A percentile compares a stretch with the other conserved stretches of the same genome.
Evolutionary conservation across 1,140 invertebrate genomes (phyloP).

Genomic region (Cotesia vestalis): DNA sequence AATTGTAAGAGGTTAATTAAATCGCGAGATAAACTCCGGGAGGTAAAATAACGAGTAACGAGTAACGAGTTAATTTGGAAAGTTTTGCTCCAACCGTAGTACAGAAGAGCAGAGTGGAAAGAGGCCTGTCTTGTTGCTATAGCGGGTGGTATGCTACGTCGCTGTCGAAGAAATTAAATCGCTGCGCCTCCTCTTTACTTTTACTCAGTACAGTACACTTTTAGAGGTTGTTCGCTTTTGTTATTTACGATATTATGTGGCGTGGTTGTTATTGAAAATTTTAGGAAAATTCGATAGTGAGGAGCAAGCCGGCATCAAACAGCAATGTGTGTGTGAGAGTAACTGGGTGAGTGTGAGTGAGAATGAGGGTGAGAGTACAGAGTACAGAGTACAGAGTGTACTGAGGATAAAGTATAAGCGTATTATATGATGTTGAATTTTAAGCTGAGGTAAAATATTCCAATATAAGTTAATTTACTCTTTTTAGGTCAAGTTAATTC

Average conservation of each 20-base stretch:
- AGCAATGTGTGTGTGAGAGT: too few species aligned
- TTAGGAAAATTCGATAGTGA: background rate
- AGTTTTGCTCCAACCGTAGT: constrained; percentile 21
- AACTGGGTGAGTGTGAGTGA: too few species aligned
- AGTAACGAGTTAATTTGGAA: constrained; percentile 44
- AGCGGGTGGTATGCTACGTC: constrained; percentile 4
- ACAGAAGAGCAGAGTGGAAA: too few species aligned
- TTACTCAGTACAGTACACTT: background rate
- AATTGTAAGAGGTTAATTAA: constrained; percentile 39
- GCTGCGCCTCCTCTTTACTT: constrained; percentile 3
- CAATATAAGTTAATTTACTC: constrained; percentile 15
- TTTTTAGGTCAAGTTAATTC: constrained; percentile 61
- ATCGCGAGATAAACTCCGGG: constrained; percentile 38
- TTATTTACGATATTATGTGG: constrained; percentile 25
- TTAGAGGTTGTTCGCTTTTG: constrained; percentile 18
- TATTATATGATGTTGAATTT: constrained; percentile 8
- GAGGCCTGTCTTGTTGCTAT: too few species aligned
- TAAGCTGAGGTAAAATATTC: background rate
- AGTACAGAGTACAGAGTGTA: too few species aligned
- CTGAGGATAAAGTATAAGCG: too few species aligned
- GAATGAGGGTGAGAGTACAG: too few species aligned
- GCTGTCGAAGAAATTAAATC: constrained; percentile 40
- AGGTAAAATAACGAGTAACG: too few species aligned
- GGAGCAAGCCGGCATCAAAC: background rate
- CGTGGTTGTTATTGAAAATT: constrained; percentile 6